Percentiles rank a stretch among this genome's conserved stretches.
These are phyloP conservation scores for Microctonus aethiopoides DNA, from an alignment of 2,888 invertebrate genomes.

Conservation along the genomic window DNA sequence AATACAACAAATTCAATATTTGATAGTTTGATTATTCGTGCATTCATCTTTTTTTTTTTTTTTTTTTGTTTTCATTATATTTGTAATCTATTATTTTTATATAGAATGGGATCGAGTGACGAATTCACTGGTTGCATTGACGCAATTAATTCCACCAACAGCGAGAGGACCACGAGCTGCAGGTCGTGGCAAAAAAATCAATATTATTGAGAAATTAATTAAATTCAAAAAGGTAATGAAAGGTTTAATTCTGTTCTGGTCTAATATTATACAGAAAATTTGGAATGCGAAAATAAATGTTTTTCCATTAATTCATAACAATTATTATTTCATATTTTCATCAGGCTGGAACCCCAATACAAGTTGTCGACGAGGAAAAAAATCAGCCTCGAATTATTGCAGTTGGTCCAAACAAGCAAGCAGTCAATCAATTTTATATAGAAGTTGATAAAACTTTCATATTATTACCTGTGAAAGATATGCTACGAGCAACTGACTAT, in stretches of 20 bases:
- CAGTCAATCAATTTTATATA: conserved; percentile 12
- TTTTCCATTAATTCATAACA: too few species aligned
- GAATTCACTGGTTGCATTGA: conserved; percentile 14
- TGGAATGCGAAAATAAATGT: too few species aligned
- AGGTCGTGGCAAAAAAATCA: too few species aligned
- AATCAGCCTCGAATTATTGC: conserved; percentile 23
- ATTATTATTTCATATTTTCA: too few species aligned
- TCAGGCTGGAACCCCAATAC: conserved; percentile 27
- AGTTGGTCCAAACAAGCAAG: conserved; percentile 16
- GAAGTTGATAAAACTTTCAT: conserved; percentile 16
- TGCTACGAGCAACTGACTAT: conserved; percentile 9
- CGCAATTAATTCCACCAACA: conserved; percentile 18
- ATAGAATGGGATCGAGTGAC: conserved; percentile 19
- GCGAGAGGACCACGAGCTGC: too few species aligned
- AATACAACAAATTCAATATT: neutral
- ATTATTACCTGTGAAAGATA: neutral
- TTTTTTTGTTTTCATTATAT: too few species aligned
- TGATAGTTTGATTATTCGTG: neutral
- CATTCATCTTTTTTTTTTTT: too few species aligned
- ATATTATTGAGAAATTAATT: too few species aligned
- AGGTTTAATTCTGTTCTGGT: neutral
- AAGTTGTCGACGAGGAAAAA: neutral
- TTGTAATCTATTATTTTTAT: neutral
- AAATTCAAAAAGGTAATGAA: neutral
- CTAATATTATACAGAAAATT: conserved; percentile 4